These are phyloP conservation scores for Caenorhabditis sp. DNA, from an alignment of 2,888 invertebrate genomes.

Conservation along the genomic window DNA sequence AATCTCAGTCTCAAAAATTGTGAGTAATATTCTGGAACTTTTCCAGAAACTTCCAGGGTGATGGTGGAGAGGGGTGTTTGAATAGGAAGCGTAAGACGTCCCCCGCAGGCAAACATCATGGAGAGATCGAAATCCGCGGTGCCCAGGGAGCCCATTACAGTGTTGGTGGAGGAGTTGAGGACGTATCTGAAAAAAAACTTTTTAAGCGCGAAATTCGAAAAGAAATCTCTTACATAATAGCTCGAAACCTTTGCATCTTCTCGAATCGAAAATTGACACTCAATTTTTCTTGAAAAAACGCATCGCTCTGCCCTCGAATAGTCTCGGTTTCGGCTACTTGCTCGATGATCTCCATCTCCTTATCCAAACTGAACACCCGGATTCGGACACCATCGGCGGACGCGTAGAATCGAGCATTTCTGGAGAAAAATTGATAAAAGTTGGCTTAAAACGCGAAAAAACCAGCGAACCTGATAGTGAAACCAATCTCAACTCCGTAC, in stretches of 20 bases:
- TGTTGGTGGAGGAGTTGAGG: constrained; percentile 35
- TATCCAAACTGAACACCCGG: constrained; percentile 32
- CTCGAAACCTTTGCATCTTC: constrained; percentile 53
- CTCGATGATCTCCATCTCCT: constrained; percentile 40
- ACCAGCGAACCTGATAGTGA: constrained; percentile 56
- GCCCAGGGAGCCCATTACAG: constrained; percentile 46
- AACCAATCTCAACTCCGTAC: constrained; percentile 57
- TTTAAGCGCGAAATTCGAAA: neutral
- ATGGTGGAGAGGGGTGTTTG: neutral
- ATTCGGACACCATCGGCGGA: constrained; percentile 50
- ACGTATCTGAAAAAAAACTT: constrained; percentile 25
- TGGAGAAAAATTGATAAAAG: constrained; percentile 7
- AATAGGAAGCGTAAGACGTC: constrained; percentile 35
- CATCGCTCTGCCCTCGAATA: constrained; percentile 53
- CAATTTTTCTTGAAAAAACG: constrained; percentile 56
- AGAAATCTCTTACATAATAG: constrained; percentile 51
- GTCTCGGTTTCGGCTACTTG: constrained; percentile 71
- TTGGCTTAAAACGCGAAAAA: neutral
- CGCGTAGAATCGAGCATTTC: constrained; percentile 48
- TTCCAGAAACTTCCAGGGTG: constrained; percentile 52
- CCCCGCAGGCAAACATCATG: constrained; percentile 56
- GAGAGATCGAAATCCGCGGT: constrained; percentile 53
- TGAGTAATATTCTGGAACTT: constrained; percentile 63
- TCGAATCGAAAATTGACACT: constrained; percentile 62
- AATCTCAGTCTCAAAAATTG: constrained; percentile 69